phyloP scores from a whole-genome alignment of 2,797 vertebrate genomes.

The Ceryle rudis region DNA sequence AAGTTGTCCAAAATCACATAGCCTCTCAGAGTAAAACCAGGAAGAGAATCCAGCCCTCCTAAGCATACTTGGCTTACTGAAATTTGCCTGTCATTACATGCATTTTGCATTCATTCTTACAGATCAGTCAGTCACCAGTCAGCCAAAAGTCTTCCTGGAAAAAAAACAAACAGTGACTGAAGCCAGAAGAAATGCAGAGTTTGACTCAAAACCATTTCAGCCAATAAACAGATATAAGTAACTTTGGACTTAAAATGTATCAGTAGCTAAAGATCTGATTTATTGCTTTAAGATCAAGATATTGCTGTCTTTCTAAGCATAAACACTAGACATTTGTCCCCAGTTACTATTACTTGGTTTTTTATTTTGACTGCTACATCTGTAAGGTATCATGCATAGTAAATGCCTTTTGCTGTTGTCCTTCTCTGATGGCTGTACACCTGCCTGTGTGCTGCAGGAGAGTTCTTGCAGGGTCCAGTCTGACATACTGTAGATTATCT shows the following conservation, averaged over 20 bases:
- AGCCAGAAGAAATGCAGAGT: neutral
- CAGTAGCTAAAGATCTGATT: neutral
- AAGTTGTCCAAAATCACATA: neutral
- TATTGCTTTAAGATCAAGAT: neutral
- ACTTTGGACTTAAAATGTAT: neutral
- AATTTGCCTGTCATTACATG: neutral
- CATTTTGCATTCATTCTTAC: neutral
- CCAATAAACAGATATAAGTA: neutral
- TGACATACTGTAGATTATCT: neutral
- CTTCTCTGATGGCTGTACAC: neutral
- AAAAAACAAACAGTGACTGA: neutral
- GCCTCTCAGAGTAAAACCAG: neutral
- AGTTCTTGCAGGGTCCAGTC: neutral
- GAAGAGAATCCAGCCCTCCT: neutral
- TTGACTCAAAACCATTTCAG: neutral
- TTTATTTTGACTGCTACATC: neutral
- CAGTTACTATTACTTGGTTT: neutral
- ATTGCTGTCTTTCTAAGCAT: neutral
- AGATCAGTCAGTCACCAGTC: neutral
- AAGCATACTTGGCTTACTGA: neutral
- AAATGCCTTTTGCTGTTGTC: neutral
- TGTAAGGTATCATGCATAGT: neutral
- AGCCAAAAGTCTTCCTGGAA: neutral
- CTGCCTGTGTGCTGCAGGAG: neutral
- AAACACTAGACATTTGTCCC: neutral